phyloP scores from a whole-genome alignment of 2,888 invertebrate genomes.

The Lithophane leautieri region DNA sequence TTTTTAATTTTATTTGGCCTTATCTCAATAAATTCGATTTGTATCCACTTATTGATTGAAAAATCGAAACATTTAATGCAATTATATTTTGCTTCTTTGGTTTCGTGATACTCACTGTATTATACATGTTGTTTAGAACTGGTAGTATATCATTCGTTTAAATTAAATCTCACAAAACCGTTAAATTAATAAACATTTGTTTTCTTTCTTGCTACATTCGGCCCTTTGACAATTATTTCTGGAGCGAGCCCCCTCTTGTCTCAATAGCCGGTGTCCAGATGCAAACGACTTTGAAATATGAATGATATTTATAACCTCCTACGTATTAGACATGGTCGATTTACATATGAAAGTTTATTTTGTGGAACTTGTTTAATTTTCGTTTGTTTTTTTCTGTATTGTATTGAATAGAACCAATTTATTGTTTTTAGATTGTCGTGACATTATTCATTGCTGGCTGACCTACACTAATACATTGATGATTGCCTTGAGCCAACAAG shows the following conservation, averaged over 20 bases:
- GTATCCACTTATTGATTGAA: constrained; percentile 12
- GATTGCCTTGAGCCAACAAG: neutral
- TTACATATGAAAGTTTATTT: constrained; percentile 67
- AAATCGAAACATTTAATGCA: neutral
- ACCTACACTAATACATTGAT: constrained; percentile 16
- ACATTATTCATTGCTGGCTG: constrained; percentile 2
- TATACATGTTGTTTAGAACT: neutral
- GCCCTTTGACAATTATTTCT: constrained; percentile 82
- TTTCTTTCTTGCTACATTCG: constrained; percentile 63
- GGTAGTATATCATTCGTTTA: too few species aligned
- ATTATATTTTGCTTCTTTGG: neutral
- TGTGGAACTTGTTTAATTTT: constrained; percentile 18
- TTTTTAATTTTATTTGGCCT: constrained; percentile 69
- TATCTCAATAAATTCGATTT: constrained; percentile 63
- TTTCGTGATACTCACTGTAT: too few species aligned
- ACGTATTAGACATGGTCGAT: constrained; percentile 72
- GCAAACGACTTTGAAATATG: constrained; percentile 90
- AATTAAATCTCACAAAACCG: neutral
- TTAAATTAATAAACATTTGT: constrained; percentile 18
- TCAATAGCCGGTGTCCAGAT: constrained; percentile 88
- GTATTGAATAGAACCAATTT: neutral
- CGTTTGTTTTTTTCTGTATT: neutral
- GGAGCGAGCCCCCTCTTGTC: constrained; percentile 79
- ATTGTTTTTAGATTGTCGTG: neutral
- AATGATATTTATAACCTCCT: constrained; percentile 87